Base-by-base conservation (phyloP, 2,888 invertebrate genomes). In the Aspidapion aeneum region DNA sequence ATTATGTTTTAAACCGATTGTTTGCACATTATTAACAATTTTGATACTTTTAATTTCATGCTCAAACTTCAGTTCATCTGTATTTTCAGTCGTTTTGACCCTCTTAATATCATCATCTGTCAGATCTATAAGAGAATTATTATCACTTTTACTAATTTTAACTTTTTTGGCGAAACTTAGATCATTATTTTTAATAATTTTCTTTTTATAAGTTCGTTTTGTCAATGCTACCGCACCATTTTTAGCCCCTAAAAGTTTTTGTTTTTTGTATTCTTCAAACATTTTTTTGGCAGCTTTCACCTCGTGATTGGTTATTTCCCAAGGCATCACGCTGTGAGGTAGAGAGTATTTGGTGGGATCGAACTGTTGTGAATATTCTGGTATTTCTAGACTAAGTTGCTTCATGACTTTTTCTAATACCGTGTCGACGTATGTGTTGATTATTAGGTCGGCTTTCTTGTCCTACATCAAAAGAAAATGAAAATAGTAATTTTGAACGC, bases 361-460 rank as follows among this genome's bases (percentile, higher is more conserved):
- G 1, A 82, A 79, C 16, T 82, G 78, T 58, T 82, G 81, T 51
- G 82, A 82, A 76, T 94, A 96, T 22, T 85, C 83, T 1, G 91
- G 90, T 74, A 94, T 88, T 71, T 89, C 86, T 19, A 95, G 74
- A 12, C 85, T 86, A 49, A 97, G 81, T 63, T 87, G 84, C 73
- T 89, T 86, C 84, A 92, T 89, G 0, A 96, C 83, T 74, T 86
- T 87, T 63, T 83, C 82, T 73, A 96, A 82, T 57, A 97, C 86
- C 62, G 88, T 87, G 78, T 98, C 97, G 0, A 96, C 93, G 80
- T 94, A 96, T 17, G 90, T 87, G 74, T 94, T 90, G 69, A 98
- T 94, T 57, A 92, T 84, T 63, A 98, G 80, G 79, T 96, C 91
- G 20, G 96, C 93, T 81, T 94, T 93, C 76, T 92, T 92, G 76